Evolutionary conservation across 2,888 invertebrate genomes (phyloP).

Genomic region (Drosophila suboccidentalis): DNA sequence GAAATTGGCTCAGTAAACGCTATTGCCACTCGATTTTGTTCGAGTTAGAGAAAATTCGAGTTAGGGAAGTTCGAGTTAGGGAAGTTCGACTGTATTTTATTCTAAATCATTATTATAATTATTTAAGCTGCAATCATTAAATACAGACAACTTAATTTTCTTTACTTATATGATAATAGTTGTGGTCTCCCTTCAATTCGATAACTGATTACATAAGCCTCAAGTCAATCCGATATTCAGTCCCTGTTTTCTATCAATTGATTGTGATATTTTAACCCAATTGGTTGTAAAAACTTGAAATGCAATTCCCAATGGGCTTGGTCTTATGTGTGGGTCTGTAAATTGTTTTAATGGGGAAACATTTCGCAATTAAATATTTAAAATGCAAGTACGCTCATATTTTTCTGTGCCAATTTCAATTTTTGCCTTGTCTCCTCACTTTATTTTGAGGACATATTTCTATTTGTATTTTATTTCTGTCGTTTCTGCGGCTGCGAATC

Average conservation of each 20-base stretch:
- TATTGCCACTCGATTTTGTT: too few species aligned
- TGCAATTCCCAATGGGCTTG: constrained; percentile 39
- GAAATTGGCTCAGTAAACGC: too few species aligned
- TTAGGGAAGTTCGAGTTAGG: too few species aligned
- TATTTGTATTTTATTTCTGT: constrained; percentile 44
- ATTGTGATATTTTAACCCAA: constrained; percentile 21
- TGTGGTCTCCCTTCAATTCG: background rate
- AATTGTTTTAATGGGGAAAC: constrained; percentile 40
- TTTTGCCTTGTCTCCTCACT: constrained; percentile 13
- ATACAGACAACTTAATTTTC: background rate
- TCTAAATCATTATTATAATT: too few species aligned
- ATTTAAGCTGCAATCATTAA: background rate
- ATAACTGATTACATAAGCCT: constrained; percentile 2
- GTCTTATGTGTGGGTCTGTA: constrained; percentile 1
- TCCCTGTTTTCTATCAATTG: background rate
- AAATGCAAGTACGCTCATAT: constrained; percentile 60
- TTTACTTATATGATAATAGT: background rate
- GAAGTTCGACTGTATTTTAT: too few species aligned
- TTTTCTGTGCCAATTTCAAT: constrained; percentile 47
- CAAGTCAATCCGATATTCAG: background rate
- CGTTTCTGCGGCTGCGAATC: constrained; percentile 62
- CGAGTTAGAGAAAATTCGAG: too few species aligned
- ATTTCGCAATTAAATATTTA: constrained; percentile 72
- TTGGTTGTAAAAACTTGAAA: constrained; percentile 26
- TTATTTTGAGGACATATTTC: constrained; percentile 34